Base-by-base conservation (phyloP, 1,140 invertebrate genomes). In the Drosophila equinoxialis region DNA sequence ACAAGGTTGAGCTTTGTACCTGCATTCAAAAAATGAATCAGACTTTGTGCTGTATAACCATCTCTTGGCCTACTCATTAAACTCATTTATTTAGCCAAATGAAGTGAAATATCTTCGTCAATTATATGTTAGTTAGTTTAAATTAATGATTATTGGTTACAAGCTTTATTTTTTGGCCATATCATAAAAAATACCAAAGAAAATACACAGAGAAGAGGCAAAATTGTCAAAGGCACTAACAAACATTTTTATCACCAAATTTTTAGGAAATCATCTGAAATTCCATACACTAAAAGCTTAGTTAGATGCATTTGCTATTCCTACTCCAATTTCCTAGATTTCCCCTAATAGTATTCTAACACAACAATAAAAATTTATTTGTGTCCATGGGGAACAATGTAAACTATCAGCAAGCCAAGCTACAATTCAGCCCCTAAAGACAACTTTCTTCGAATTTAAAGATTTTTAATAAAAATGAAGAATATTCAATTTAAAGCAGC, bases 1-100 rank as follows among this genome's bases (percentile, higher is more conserved):
- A 35, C 57, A 39, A 13, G 35, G 57, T 37, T 35, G 57, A 51
- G 45, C 45, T 51, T 23, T 59, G 57, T 35, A 17, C 6, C 6
- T 42, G 13, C 10, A 39, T 20, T 62, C 11, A n/a, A 23, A 62
- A 6, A 62, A 45, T 42, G 39, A 62, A 62, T 62, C 57, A 59
- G 57, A 51, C 45, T 51, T 51, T 39, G 11, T 39, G 11, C 37
- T 13, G 20, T 23, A 51, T 23, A 51, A 20, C 45, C 14, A 20
- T 7, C 45, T 13, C 7, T 48, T 48, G 45, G 45, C 17, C 17
- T 23, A 51, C 17, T 51, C 45, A 51, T 51, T 51, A 23, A 23
- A 51, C 17, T 51, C 8, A 39, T 13, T 51, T 51, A 51, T 51
- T 30, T 51, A 51, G 45, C 17, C 3, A 23, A 51, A 23, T 51